These are phyloP conservation scores for Opisthocomus hoazin DNA, from an alignment of 2,113 vertebrate species.

Conservation along the genomic window DNA sequence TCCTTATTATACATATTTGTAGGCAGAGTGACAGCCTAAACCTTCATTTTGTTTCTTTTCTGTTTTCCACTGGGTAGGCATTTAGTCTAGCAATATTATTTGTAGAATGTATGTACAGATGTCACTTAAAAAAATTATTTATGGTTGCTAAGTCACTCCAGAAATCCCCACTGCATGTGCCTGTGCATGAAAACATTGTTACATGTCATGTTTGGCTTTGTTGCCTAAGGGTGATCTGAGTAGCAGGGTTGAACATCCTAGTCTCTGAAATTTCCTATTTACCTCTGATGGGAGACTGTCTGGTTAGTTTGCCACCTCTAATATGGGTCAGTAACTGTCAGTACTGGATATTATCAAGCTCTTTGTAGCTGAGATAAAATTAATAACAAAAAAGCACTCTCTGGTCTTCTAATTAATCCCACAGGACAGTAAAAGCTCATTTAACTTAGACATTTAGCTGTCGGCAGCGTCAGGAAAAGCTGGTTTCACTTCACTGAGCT, in stretches of 20 bases:
- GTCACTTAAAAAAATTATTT: not conserved
- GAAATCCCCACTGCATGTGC: not conserved
- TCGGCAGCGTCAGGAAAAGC: conserved; percentile 4
- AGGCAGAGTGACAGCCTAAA: not conserved
- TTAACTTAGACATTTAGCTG: conserved; percentile 43
- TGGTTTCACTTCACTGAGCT: conserved; percentile 38
- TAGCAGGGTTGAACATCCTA: not conserved
- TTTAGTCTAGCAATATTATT: not conserved
- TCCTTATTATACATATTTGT: not conserved
- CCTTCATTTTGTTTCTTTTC: not conserved
- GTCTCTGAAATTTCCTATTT: not conserved
- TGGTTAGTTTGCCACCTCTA: conserved; percentile 7
- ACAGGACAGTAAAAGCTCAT: conserved; percentile 40
- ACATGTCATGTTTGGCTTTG: not conserved
- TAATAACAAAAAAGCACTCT: not conserved
- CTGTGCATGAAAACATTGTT: not conserved
- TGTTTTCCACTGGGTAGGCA: not conserved
- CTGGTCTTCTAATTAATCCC: conserved; percentile 56
- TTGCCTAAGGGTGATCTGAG: not conserved
- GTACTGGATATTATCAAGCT: conserved; percentile 7
- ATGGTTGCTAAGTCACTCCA: not conserved
- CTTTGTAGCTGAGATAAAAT: conserved; percentile 21
- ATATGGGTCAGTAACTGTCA: not conserved
- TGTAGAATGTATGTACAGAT: not conserved
- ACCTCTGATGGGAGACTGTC: not conserved